Percentiles rank a stretch among this genome's conserved stretches.
Conservation (phyloP, 2,797 vertebrate genomes). For the Adrianichthys oophorus region DNA sequence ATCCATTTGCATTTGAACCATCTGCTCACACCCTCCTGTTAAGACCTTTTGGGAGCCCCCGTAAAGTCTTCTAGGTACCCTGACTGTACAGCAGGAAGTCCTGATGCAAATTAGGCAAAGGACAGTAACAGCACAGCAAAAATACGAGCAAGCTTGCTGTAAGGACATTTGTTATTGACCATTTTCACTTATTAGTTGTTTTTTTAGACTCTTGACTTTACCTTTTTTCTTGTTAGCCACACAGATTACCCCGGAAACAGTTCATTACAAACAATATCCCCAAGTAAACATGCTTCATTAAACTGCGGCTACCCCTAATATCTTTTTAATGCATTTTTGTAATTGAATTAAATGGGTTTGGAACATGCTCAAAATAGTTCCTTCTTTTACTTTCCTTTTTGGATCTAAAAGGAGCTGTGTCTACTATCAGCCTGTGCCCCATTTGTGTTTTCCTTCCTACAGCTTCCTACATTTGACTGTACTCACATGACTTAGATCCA, state of each 20-base stretch:
- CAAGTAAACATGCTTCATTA: conserved; percentile 86
- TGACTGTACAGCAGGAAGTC: too few species aligned
- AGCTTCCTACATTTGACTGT: conserved; percentile 56
- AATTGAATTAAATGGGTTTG: conserved; percentile 87
- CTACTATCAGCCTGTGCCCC: not conserved
- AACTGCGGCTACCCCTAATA: conserved; percentile 82
- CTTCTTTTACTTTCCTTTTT: conserved; percentile 30
- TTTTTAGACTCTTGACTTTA: conserved; percentile 5
- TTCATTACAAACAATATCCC: conserved; percentile 85
- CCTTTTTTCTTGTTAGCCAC: conserved; percentile 49
- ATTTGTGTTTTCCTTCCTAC: conserved; percentile 25
- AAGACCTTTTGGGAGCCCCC: too few species aligned
- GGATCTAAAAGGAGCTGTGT: conserved; percentile 30
- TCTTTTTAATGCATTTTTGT: conserved; percentile 88
- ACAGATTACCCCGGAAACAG: conserved; percentile 76
- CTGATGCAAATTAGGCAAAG: conserved; percentile 2
- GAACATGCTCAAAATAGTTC: conserved; percentile 76
- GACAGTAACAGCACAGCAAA: conserved; percentile 2
- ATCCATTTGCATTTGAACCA: too few species aligned
- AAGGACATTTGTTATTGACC: conserved; percentile 49
- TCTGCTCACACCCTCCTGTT: too few species aligned
- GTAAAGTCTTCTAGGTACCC: too few species aligned
- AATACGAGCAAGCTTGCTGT: conserved; percentile 24
- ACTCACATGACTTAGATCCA: conserved; percentile 23
- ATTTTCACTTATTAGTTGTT: conserved; percentile 24